Percentiles rank a stretch among this genome's conserved stretches.
These are phyloP conservation scores for Athripsodes cinereus DNA, from an alignment of 2,888 invertebrate species.

Conservation along the genomic window DNA sequence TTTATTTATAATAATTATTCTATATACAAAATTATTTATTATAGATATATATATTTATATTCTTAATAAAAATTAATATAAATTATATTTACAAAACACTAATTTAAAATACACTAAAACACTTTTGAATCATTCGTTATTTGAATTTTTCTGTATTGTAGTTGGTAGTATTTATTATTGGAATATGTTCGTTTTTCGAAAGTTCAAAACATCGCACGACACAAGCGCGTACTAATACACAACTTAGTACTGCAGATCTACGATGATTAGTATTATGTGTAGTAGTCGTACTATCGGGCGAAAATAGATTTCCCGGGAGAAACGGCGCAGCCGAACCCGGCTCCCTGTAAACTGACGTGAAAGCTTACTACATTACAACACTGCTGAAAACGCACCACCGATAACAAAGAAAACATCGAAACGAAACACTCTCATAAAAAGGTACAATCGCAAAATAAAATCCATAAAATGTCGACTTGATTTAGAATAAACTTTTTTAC, in stretches of 20 bases:
- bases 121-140: no score
- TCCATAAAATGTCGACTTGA: no score
- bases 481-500: no score
- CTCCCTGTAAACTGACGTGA: conserved; percentile 23
- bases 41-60: no score
- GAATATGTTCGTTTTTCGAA: conserved; percentile 14
- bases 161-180: not conserved
- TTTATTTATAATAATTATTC: no score
- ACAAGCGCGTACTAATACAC: not conserved
- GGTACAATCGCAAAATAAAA: no score
- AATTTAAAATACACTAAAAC: no score
- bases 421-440: not conserved
- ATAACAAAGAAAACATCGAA: not conserved
- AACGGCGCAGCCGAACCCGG: conserved; percentile 22
- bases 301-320: conserved; percentile 25
- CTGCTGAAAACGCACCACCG: not conserved
- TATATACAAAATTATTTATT: no score
- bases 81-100: no score
- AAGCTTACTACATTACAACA: not conserved
- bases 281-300: conserved; percentile 19
- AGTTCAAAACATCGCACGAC: conserved; percentile 19
- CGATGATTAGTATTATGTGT: not conserved
- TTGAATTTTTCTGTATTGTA: no score
- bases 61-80: no score
- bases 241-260: not conserved